A percentile compares a stretch with the other conserved stretches of the same genome.
These are phyloP conservation scores for Leptinotarsa juncta DNA, from an alignment of 2,888 invertebrate genomes.

Conservation along the genomic window DNA sequence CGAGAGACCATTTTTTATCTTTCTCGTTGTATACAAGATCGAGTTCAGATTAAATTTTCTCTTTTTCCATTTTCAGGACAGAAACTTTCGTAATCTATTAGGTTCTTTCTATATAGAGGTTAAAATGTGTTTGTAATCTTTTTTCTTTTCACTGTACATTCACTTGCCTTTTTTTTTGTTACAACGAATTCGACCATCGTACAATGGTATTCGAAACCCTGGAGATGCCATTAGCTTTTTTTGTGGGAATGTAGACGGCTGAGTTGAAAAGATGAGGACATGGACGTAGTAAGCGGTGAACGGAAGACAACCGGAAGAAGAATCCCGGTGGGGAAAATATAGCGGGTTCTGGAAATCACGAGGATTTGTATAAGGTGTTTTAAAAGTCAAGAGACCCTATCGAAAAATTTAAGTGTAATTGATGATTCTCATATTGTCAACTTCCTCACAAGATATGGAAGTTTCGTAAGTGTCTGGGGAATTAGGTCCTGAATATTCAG, in stretches of 20 bases:
- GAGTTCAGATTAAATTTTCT: slow-evolving; percentile 30
- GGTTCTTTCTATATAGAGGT: slow-evolving; percentile 28
- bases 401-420: neutral
- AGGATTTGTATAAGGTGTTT: slow-evolving; percentile 2
- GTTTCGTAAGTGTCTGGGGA: neutral
- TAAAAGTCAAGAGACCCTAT: neutral
- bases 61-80: slow-evolving; percentile 21
- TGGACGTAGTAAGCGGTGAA: slow-evolving; percentile 10
- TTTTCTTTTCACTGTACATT: slow-evolving; percentile 23
- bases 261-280: slow-evolving; percentile 24
- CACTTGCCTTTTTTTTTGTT: slow-evolving; percentile 28
- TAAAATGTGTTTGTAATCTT: slow-evolving; percentile 36
- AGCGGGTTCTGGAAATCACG: neutral
- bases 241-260: slow-evolving; percentile 24
- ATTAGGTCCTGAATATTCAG: no score
- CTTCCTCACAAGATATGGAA: neutral
- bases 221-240: slow-evolving; percentile 41
- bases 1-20: slow-evolving; percentile 7
- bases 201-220: slow-evolving; percentile 35
- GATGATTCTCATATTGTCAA: neutral
- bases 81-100: slow-evolving; percentile 39
- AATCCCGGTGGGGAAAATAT: slow-evolving; percentile 15
- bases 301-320: slow-evolving; percentile 19
- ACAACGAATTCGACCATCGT: slow-evolving; percentile 8
- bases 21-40: slow-evolving; percentile 22